These are phyloP conservation scores for Epizoanthus illoricatus DNA, from an alignment of 92 coral and sea anemone species.

Conservation along the genomic window DNA sequence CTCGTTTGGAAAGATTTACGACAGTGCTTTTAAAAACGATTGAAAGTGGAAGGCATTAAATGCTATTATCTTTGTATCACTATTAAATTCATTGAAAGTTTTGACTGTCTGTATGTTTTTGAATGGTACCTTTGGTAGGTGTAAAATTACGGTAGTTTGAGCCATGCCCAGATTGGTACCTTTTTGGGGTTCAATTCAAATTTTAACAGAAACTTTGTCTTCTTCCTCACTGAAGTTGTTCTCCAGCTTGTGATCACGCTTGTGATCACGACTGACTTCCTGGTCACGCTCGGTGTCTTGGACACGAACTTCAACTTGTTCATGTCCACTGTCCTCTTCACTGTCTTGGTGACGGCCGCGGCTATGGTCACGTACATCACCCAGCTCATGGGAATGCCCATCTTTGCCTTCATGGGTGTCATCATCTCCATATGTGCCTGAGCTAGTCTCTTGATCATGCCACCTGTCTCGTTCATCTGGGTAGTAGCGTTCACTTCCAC, in stretches of 20 bases:
- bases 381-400: constrained; percentile 56
- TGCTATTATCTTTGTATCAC: too few relatives aligned
- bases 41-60: too few relatives aligned
- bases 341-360: constrained; percentile 20
- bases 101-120: too few relatives aligned
- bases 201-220: constrained; percentile 61
- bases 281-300: not conserved
- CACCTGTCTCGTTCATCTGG: constrained; percentile 73
- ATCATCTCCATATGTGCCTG: constrained; percentile 80
- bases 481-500: constrained; percentile 68
- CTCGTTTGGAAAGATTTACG: too few relatives aligned
- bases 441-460: constrained; percentile 75
- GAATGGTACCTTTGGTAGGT: too few relatives aligned
- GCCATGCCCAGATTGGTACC: too few relatives aligned
- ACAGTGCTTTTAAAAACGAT: too few relatives aligned
- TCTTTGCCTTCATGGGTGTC: constrained; percentile 68
- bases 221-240: constrained; percentile 61
- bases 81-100: too few relatives aligned
- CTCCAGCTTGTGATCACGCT: constrained; percentile 2
- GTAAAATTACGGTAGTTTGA: too few relatives aligned
- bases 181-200: too few relatives aligned
- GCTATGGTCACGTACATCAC: constrained; percentile 65
- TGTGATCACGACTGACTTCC: constrained; percentile 14
- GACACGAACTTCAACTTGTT: not conserved
- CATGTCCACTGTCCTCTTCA: constrained; percentile 28